Conservation (phyloP, 2,797 vertebrate genomes). For the Molothrus ater region DNA sequence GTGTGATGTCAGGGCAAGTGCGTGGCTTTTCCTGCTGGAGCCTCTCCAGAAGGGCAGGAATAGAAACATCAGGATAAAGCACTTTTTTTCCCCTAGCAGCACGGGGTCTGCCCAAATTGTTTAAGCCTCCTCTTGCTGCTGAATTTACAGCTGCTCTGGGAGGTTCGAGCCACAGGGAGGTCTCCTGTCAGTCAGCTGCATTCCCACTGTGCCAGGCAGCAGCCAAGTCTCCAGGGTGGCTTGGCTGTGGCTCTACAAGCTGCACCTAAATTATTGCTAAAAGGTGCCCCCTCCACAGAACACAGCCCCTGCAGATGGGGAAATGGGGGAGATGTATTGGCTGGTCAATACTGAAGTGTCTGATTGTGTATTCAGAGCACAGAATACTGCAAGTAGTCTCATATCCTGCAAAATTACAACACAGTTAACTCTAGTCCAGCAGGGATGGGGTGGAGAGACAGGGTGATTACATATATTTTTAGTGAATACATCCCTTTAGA, state of each 20-base stretch:
- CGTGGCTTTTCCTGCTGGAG: not conserved
- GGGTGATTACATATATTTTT: not conserved
- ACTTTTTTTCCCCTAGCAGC: not conserved
- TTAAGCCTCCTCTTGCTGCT: not conserved
- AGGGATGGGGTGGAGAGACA: no score
- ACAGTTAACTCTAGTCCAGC: fast-evolving
- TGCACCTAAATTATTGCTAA: not conserved
- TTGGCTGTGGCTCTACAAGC: not conserved
- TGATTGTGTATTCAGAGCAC: not conserved
- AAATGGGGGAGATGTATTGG: not conserved
- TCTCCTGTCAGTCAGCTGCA: not conserved
- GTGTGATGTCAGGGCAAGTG: not conserved
- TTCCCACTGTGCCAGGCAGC: not conserved
- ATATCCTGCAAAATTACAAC: fast-evolving
- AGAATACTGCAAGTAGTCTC: not conserved
- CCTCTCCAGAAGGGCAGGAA: not conserved
- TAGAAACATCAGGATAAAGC: not conserved
- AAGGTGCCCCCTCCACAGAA: not conserved
- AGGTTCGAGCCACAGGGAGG: not conserved
- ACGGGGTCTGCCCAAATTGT: not conserved
- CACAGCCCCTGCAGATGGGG: not conserved
- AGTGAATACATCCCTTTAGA: not conserved
- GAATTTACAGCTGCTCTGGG: not conserved
- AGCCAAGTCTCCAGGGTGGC: not conserved
- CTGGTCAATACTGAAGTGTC: not conserved